Evolutionary conservation across 2,888 invertebrate genomes (phyloP), one percentile per base, ranked within the genome.

Genomic region (Agriopis marginaria): DNA sequence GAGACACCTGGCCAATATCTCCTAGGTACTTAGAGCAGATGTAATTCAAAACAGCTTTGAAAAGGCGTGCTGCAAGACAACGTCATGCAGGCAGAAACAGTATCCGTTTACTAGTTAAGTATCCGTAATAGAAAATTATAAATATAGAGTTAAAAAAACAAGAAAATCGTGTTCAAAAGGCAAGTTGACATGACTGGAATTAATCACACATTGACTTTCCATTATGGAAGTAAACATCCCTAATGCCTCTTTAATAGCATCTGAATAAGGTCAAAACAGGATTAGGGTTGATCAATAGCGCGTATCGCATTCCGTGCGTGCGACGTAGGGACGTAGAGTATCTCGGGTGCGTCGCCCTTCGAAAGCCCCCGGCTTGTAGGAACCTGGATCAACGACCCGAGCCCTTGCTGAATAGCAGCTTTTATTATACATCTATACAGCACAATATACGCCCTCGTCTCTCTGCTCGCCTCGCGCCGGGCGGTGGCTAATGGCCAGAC

Each of bases 351-450:
- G 88, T 86, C 87, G 90, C 89, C 91, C 90, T 87, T 86, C 85
- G 84, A 84, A 84, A 85, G 82, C 88, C 85, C 79, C 83, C 81
- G 84, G 79, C 79, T 79, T 79, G 75, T 73, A 83, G 82, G 79
- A 85, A 83, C 82, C 81, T 84, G 86, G 93, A 88, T 83, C 93
- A 92, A 88, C 86, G 92, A 93, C 93, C 91, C 83, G 82, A 86
- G 89, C 89, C 90, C 90, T 89, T 89, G 81, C 84, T 86, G 86
- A 85, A 87, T 88, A 88, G 84, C 84, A 79, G 80, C 82, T 87
- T 89, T 86, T 88, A 84, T 59, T 9, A 7, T 9, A 62, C 68
- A 72, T 78, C 71, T 70, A 75, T 68, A 73, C 72, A 75, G 72
- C 68, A 75, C 72, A 71, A 65, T 65, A 62, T 74, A 81, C 77